phyloP scores from a whole-genome alignment of 2,888 invertebrate genomes.

The Hyppa rectilinea region DNA sequence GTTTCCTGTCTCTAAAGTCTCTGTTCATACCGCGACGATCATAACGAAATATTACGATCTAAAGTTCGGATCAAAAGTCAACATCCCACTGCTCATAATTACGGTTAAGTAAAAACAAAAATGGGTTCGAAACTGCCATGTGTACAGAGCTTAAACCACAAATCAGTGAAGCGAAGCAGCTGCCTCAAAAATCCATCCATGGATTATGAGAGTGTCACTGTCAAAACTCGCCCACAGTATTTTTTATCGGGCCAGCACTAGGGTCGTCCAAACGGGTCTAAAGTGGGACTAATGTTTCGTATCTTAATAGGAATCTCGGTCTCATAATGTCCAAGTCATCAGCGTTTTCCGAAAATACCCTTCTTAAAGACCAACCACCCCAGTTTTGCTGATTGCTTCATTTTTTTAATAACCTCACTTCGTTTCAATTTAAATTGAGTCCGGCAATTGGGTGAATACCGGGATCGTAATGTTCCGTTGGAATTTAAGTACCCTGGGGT shows the following conservation, averaged over 20 bases:
- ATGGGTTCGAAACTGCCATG: neutral
- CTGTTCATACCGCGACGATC: neutral
- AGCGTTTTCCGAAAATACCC: constrained; percentile 86
- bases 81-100: neutral
- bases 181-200: neutral
- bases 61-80: neutral
- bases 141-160: neutral
- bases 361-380: constrained; percentile 75
- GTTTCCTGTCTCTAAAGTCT: neutral
- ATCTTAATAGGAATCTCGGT: constrained; percentile 90
- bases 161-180: neutral
- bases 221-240: constrained; percentile 24
- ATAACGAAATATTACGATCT: neutral
- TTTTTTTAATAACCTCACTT: constrained; percentile 82
- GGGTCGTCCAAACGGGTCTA: constrained; percentile 70
- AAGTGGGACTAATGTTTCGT: constrained; percentile 86
- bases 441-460: constrained; percentile 70
- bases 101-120: neutral
- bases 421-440: constrained; percentile 75
- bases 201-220: too few species aligned
- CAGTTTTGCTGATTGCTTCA: constrained; percentile 80
- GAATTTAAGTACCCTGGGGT: constrained; percentile 25
- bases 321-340: constrained; percentile 88
- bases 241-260: constrained; percentile 60
- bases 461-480: constrained; percentile 32